A percentile compares a stretch with the other conserved stretches of the same genome.
phyloP scores from a whole-genome alignment of 2,888 invertebrate species.

The Sycophila texana region DNA sequence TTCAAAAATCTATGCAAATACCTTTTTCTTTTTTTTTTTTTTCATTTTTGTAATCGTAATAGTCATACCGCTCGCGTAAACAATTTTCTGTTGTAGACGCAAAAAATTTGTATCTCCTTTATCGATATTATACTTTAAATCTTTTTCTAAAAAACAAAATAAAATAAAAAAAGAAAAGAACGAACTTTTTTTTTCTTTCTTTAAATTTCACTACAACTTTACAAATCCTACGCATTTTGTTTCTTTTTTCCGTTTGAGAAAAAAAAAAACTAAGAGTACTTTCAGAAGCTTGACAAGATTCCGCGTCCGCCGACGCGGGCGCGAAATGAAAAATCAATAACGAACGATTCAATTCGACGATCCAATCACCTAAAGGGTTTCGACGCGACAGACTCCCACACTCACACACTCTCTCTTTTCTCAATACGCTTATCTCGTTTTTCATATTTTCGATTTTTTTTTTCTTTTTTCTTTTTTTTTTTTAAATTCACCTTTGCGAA shows the following conservation, averaged over 20 bases:
- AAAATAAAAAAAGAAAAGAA: conserved; percentile 17
- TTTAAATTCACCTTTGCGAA: conserved; percentile 27
- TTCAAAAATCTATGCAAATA: conserved; percentile 51
- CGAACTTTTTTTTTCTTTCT: conserved; percentile 26
- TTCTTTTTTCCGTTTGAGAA: not conserved
- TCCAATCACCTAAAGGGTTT: conserved; percentile 49
- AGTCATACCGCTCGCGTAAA: conserved; percentile 48
- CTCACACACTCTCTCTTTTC: conserved; percentile 30
- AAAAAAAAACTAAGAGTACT: conserved; percentile 48
- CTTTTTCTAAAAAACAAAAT: conserved; percentile 18
- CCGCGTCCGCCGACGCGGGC: conserved; percentile 17
- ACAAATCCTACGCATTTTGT: conserved; percentile 50
- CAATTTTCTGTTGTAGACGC: conserved; percentile 33
- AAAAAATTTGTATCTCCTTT: conserved; percentile 32
- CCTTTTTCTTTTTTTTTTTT: conserved; percentile 4
- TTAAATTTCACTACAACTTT: conserved; percentile 49
- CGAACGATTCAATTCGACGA: conserved; percentile 44
- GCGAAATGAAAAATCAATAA: conserved; percentile 41
- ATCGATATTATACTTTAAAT: conserved; percentile 11
- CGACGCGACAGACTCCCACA: conserved; percentile 38
- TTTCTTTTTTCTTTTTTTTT: conserved; percentile 23
- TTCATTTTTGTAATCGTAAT: conserved; percentile 22
- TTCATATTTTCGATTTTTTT: no score
- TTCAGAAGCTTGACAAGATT: conserved; percentile 50
- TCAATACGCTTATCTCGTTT: conserved; percentile 42